phyloP scores from a whole-genome alignment of 64 coral and sea anemone genomes.

The Cladopsammia gracilis region DNA sequence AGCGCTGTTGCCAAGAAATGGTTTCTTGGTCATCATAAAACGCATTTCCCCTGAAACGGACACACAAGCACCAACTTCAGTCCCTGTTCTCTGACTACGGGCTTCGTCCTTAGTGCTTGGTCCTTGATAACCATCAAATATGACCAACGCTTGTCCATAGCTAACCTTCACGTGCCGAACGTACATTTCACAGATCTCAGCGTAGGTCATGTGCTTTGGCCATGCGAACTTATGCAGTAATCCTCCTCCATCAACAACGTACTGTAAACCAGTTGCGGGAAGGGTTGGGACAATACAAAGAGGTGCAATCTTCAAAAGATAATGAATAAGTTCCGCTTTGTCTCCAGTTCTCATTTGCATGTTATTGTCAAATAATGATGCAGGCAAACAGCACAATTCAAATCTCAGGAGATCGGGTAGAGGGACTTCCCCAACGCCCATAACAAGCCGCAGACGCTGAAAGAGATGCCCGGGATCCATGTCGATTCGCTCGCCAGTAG shows the following conservation, averaged over 20 bases:
- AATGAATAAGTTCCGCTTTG: neutral
- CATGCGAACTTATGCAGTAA: slow-evolving; percentile 22
- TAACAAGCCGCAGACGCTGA: slow-evolving; percentile 45
- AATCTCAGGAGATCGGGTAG: slow-evolving; percentile 20
- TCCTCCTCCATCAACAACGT: slow-evolving; percentile 20
- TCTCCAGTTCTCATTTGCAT: slow-evolving; percentile 11
- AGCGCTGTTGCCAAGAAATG: slow-evolving; percentile 5
- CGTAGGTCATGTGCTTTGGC: slow-evolving; percentile 19
- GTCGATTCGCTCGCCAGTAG: slow-evolving; percentile 4
- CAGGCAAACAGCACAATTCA: slow-evolving; percentile 41
- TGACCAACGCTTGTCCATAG: slow-evolving; percentile 13
- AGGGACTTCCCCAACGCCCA: slow-evolving; percentile 45
- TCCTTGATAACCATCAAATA: slow-evolving; percentile 58
- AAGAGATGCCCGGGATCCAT: slow-evolving; percentile 26
- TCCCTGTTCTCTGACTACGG: slow-evolving; percentile 8
- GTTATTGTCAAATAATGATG: neutral
- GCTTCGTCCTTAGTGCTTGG: slow-evolving; percentile 66
- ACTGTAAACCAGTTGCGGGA: no score
- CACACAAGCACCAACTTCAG: slow-evolving; percentile 17
- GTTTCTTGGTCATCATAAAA: slow-evolving; percentile 46
- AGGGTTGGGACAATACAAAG: no score
- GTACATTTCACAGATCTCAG: slow-evolving; percentile 53
- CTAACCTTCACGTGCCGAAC: slow-evolving; percentile 1
- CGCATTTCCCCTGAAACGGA: slow-evolving; percentile 29
- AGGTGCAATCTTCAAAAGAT: no score